Conservation (phyloP, 2,888 invertebrate genomes). For the Fragum fragum region DNA sequence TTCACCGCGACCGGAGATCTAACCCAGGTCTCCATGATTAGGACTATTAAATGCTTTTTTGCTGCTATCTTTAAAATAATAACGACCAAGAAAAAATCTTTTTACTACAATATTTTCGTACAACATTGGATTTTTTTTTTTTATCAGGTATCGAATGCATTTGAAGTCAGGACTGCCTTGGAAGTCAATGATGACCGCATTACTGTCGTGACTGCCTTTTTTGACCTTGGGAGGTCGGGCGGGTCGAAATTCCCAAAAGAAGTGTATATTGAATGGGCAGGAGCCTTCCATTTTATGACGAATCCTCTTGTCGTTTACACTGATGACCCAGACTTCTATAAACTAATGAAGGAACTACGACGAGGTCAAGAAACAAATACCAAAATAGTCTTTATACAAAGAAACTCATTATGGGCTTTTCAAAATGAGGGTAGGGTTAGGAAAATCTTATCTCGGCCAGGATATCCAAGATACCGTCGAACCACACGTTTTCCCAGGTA, state of each 20-base stretch:
- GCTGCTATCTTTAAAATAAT: too few species aligned
- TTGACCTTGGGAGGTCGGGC: slow-evolving; percentile 64
- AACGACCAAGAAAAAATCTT: too few species aligned
- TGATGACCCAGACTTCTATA: slow-evolving; percentile 58
- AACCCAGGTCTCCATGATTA: too few species aligned
- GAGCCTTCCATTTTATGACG: slow-evolving; percentile 47
- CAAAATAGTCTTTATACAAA: slow-evolving; percentile 51
- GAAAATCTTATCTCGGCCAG: slow-evolving; percentile 53
- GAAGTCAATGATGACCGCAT: too few species aligned
- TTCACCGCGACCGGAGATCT: too few species aligned
- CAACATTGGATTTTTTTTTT: too few species aligned
- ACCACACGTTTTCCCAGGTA: slow-evolving; percentile 76
- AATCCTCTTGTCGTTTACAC: slow-evolving; percentile 72
- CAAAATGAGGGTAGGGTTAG: slow-evolving; percentile 50
- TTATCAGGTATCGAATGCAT: too few species aligned
- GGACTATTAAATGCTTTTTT: too few species aligned
- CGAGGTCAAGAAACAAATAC: slow-evolving; percentile 44
- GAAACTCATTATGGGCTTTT: slow-evolving; percentile 70
- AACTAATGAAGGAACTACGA: slow-evolving; percentile 44
- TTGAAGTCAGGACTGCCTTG: too few species aligned
- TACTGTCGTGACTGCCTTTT: slow-evolving; percentile 76
- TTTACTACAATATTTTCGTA: too few species aligned
- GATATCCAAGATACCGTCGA: slow-evolving; percentile 72
- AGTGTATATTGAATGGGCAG: slow-evolving; percentile 60
- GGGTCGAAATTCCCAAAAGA: slow-evolving; percentile 36